Conservation (phyloP, 2,888 invertebrate species). For the Euplexia lucipara region DNA sequence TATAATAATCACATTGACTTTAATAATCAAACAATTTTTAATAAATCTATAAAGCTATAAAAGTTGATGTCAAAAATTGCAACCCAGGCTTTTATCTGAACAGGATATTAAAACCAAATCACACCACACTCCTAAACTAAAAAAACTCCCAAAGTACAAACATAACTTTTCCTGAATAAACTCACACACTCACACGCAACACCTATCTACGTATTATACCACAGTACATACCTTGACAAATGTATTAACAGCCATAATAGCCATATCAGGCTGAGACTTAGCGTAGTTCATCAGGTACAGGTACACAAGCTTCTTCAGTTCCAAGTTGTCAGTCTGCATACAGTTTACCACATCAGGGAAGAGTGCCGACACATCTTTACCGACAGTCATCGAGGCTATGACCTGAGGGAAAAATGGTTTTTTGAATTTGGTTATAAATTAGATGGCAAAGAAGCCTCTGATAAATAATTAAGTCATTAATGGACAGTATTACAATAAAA, state of each 20-base stretch:
- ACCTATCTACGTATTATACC: constrained; percentile 16
- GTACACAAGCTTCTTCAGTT: constrained; percentile 99
- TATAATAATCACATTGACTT: not conserved
- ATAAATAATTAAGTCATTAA: too few relatives aligned
- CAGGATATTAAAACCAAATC: not conserved
- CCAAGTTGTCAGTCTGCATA: constrained; percentile 99
- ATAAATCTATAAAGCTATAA: not conserved
- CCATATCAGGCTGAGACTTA: constrained; percentile 99
- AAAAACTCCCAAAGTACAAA: not conserved
- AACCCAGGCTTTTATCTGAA: not conserved
- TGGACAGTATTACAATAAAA: too few relatives aligned
- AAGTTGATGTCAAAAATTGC: not conserved
- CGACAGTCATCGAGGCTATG: constrained; percentile 99
- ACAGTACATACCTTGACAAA: constrained; percentile 97
- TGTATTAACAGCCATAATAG: constrained; percentile 99
- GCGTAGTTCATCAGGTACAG: constrained; percentile 99
- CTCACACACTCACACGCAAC: constrained; percentile 27
- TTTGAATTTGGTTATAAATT: not conserved
- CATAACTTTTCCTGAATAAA: constrained; percentile 56
- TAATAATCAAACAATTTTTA: not conserved
- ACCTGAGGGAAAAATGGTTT: constrained; percentile 91
- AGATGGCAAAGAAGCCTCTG: not conserved
- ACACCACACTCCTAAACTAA: not conserved
- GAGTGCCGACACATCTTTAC: constrained; percentile 99
- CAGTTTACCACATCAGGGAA: constrained; percentile 99